These are phyloP conservation scores for Pteropus alecto DNA, from an alignment of 2,113 vertebrate species.

Conservation along the genomic window DNA sequence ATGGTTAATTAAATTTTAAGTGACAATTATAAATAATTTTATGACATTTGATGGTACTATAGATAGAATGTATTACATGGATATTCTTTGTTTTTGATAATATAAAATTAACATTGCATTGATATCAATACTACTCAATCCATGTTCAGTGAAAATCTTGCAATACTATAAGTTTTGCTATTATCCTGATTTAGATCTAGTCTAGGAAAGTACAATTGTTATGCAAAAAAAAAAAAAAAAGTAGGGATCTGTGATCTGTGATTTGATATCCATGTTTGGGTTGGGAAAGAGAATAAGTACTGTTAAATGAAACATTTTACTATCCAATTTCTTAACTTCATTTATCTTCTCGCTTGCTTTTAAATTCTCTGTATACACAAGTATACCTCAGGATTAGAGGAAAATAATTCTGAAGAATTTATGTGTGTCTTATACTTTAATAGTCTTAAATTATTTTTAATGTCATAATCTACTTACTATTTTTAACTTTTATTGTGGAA, in stretches of 20 bases:
- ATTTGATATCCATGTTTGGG: background rate
- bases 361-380: background rate
- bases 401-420: conserved; percentile 26
- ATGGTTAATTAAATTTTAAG: background rate
- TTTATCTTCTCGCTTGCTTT: background rate
- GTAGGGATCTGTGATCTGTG: background rate
- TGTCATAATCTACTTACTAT: background rate
- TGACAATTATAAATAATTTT: background rate
- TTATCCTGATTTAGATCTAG: background rate
- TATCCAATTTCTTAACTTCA: background rate
- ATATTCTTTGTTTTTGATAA: background rate
- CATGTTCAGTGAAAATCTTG: background rate
- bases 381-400: background rate
- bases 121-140: background rate
- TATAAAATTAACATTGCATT: background rate
- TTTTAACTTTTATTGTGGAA: background rate
- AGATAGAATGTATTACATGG: background rate
- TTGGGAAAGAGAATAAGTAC: background rate
- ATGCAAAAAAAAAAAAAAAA: background rate
- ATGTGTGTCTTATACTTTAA: background rate
- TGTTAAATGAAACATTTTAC: background rate
- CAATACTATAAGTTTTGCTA: background rate
- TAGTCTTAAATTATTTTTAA: background rate
- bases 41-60: background rate
- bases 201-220: background rate